Percentiles rank a stretch among this genome's conserved stretches.
These are phyloP conservation scores for Choloepus didactylus DNA, from an alignment of 2,797 vertebrate genomes.

Conservation along the genomic window DNA sequence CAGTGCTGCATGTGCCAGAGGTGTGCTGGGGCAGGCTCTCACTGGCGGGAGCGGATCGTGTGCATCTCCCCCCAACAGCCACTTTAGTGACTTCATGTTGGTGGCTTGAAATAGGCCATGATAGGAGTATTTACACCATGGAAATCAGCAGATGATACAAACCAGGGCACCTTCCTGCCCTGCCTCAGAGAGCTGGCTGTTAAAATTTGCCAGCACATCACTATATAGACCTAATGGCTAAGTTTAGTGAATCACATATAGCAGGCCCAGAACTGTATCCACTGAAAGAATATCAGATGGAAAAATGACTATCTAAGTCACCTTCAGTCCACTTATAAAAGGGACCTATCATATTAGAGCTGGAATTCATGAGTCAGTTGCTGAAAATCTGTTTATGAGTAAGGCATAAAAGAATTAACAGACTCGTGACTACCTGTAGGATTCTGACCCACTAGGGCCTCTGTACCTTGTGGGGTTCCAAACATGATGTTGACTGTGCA, in stretches of 20 bases:
- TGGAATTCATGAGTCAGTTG: neutral
- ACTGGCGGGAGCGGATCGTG: neutral
- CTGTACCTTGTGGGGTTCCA: conserved; percentile 97
- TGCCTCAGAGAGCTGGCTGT: neutral
- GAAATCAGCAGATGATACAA: neutral
- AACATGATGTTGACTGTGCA: conserved; percentile 99
- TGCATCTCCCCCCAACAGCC: neutral
- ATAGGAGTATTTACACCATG: neutral
- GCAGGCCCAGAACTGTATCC: neutral
- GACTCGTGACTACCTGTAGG: neutral
- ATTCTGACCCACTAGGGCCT: neutral
- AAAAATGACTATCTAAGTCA: neutral
- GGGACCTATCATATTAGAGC: neutral
- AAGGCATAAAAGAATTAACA: neutral
- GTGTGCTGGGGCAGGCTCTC: neutral
- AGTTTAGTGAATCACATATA: neutral
- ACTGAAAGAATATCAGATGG: neutral
- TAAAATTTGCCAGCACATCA: conserved; percentile 3
- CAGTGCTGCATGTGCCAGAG: neutral
- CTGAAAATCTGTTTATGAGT: neutral
- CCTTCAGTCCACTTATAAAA: neutral
- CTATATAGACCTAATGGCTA: neutral
- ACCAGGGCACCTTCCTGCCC: neutral
- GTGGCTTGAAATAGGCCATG: neutral
- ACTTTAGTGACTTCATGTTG: conserved; percentile 19